Conservation (phyloP, 2,888 invertebrate species). For the Lordiphosa fenestrarum region DNA sequence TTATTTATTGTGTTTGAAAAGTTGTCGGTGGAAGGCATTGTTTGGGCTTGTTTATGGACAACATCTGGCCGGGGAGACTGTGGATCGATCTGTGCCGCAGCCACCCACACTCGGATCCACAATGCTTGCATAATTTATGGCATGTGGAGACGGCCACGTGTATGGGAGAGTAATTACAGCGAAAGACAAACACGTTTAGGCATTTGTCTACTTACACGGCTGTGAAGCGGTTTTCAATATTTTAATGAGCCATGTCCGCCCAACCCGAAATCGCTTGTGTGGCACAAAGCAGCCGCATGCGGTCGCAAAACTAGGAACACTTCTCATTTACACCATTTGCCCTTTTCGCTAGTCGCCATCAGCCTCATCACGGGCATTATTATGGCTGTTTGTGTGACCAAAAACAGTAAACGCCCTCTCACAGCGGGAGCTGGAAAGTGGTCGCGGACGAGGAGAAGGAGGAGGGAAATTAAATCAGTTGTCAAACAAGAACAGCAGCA, state of each 20-base stretch:
- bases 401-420: constrained; percentile 63
- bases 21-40: constrained; percentile 64
- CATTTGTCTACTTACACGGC: constrained; percentile 12
- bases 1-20: constrained; percentile 69
- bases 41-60: constrained; percentile 58
- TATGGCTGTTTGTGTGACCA: constrained; percentile 60
- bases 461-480: constrained; percentile 71
- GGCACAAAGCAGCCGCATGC: constrained; percentile 63
- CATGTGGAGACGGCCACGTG: constrained; percentile 38
- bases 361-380: constrained; percentile 20
- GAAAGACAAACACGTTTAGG: background rate
- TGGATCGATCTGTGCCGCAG: constrained; percentile 23
- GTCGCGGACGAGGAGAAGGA: constrained; percentile 9
- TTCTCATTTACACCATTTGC: constrained; percentile 47
- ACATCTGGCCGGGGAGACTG: constrained; percentile 41
- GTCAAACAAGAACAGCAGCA: constrained; percentile 57
- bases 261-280: constrained; percentile 35
- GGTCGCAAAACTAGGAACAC: constrained; percentile 45
- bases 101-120: constrained; percentile 11
- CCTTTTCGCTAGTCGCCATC: constrained; percentile 62
- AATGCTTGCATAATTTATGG: constrained; percentile 11
- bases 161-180: constrained; percentile 1
- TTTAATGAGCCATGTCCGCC: constrained; percentile 56
- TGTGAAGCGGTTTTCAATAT: constrained; percentile 44
- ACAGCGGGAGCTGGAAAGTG: constrained; percentile 45